A percentile compares a stretch with the other conserved stretches of the same genome.
Evolutionary conservation across 2,113 vertebrate species (phyloP).

Genomic region (Illadopsis cleaveri): DNA sequence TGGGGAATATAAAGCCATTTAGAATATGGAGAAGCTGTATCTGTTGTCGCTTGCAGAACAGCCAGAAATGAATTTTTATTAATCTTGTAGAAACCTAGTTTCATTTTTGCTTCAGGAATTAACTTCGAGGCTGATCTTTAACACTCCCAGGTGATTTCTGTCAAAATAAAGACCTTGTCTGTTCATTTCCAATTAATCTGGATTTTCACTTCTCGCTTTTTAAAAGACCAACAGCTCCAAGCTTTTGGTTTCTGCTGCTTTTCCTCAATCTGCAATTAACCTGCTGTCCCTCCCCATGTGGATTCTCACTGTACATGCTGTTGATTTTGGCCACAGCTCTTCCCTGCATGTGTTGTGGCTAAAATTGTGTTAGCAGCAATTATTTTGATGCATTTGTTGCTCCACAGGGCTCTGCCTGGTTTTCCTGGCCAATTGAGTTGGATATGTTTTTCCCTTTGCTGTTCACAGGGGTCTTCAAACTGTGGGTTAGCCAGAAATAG

Average conservation of each 20-base stretch:
- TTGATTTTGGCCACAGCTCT: slow-evolving; percentile 54
- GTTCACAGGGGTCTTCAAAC: slow-evolving; percentile 5
- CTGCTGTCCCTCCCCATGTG: slow-evolving; percentile 50
- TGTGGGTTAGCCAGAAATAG: slow-evolving; percentile 40
- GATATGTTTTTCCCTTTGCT: neutral
- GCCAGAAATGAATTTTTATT: slow-evolving; percentile 20
- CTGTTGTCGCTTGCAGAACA: slow-evolving; percentile 1
- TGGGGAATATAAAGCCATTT: slow-evolving; percentile 12
- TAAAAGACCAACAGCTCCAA: slow-evolving; percentile 4
- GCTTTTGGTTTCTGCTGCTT: slow-evolving; percentile 39
- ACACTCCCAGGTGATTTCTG: slow-evolving; percentile 18
- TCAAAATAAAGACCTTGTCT: slow-evolving; percentile 53
- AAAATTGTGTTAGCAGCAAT: slow-evolving; percentile 59
- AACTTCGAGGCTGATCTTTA: slow-evolving; percentile 24
- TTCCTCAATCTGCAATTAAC: slow-evolving; percentile 53
- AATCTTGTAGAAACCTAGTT: slow-evolving; percentile 19
- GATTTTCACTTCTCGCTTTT: slow-evolving; percentile 22
- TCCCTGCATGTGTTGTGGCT: slow-evolving; percentile 18
- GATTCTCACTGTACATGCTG: slow-evolving; percentile 47
- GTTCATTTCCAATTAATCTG: slow-evolving; percentile 52
- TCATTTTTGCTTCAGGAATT: slow-evolving; percentile 40
- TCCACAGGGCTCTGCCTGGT: slow-evolving; percentile 28
- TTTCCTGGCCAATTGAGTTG: slow-evolving; percentile 12
- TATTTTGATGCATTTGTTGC: slow-evolving; percentile 52
- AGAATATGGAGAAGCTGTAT: neutral